phyloP scores from a whole-genome alignment of 2,888 invertebrate genomes.

The Neelides folsomi region DNA sequence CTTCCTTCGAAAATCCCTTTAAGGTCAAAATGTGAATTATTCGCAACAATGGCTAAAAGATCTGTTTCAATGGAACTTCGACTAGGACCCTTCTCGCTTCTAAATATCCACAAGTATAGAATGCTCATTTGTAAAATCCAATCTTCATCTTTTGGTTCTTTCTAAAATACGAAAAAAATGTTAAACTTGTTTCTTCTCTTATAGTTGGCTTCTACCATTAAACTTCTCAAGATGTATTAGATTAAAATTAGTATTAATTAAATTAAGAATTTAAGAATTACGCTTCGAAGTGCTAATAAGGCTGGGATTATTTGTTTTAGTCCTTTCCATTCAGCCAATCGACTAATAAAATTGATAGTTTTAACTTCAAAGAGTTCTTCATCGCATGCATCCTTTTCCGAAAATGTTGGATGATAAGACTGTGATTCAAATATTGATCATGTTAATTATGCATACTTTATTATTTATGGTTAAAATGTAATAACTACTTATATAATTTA shows the following conservation, averaged over 20 bases:
- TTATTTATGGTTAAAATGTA: not conserved
- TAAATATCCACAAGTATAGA: constrained; percentile 23
- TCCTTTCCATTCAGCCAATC: constrained; percentile 24
- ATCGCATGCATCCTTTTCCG: constrained; percentile 13
- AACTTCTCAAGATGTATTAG: not conserved
- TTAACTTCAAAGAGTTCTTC: constrained; percentile 22
- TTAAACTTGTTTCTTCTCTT: not conserved
- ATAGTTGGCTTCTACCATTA: not conserved
- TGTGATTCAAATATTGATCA: constrained; percentile 3
- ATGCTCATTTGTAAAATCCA: constrained; percentile 25
- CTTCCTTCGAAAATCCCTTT: constrained; percentile 1
- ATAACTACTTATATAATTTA: no score
- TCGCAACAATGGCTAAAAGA: constrained; percentile 3
- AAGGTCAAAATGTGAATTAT: not conserved
- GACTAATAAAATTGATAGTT: constrained; percentile 21
- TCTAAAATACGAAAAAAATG: constrained; percentile 11
- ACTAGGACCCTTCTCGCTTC: not conserved
- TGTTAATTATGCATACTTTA: not conserved
- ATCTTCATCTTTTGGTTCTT: constrained; percentile 14
- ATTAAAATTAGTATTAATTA: constrained; percentile 1
- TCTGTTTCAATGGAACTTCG: constrained; percentile 5
- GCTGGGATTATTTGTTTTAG: constrained; percentile 21
- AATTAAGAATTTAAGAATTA: constrained; percentile 8
- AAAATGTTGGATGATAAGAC: constrained; percentile 23
- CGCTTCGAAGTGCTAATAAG: constrained; percentile 22